Evolutionary conservation across 1,140 invertebrate species (phyloP), one percentile per base, ranked within the genome.

Genomic region (Trachelipus rathkii): DNA sequence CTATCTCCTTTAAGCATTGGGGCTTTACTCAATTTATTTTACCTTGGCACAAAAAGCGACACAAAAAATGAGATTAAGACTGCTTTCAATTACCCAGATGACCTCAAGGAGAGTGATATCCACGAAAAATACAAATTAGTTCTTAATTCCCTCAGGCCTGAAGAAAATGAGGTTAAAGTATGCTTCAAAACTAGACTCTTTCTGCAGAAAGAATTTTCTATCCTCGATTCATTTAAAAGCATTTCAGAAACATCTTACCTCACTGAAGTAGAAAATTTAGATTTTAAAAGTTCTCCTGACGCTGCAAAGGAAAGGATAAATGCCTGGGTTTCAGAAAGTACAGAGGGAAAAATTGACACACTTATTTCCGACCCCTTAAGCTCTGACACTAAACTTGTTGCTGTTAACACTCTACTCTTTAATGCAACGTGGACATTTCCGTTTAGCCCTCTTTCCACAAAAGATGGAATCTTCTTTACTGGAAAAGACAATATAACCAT

Each of bases 401-500:
- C 95, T 0, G 85, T 93, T 2, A 95, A 95, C 85, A 93, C 93
- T 10, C 87, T 95, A 60, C 93, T 95, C 83, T 96, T 95, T 84
- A 95, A 94, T 86, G 93, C 92, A 11, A 85, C 87, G 44, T 96
- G 94, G 94, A 86, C 88, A 71, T 85, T 87, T 8, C 88, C 89
- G 0, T 95, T 96, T 74, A 60, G 80, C n/a, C 81, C 82, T 19
- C 83, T 85, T 0, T 82, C 82, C 0, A 95, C 93, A 0, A 81
- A 77, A 0, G 66, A 81, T 0, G 82, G 83, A 53, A 89, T 89
- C 81, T 94, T 94, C 84, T 70, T 83, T 67, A 74, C 81, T 0
- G 78, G 81, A 10, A 81, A 86, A 11, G 80, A 82, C 0, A 90
- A 88, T 67, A 82, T 84, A 10, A 83, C 87, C 21, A 86, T 88